phyloP scores from a whole-genome alignment of 30 jellyfish, hydroid and myxozoan species.

The Calvadosia cruxmelitensis region DNA sequence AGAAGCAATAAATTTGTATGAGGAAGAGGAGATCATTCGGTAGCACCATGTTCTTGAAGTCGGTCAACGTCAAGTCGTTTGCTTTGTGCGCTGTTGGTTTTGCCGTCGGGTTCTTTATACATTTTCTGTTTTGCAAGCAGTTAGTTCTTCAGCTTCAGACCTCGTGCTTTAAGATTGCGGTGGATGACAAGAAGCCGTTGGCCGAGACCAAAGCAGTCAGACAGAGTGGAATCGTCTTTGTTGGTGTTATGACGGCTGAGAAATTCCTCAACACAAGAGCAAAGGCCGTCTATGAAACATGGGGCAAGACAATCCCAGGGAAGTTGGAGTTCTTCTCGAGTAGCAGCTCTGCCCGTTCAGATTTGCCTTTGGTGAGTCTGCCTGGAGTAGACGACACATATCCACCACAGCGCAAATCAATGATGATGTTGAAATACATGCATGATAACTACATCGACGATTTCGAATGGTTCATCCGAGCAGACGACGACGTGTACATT shows the following conservation, averaged over 20 bases:
- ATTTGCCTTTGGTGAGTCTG: constrained; percentile 83
- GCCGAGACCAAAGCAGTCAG: neutral
- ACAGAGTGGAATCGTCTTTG: constrained; percentile 48
- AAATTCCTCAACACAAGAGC: constrained; percentile 93
- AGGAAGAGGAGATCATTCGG: no score
- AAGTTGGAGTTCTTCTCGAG: constrained; percentile 86
- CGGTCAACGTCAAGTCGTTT: neutral
- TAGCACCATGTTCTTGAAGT: neutral
- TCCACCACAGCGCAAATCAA: constrained; percentile 99
- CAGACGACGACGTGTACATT: constrained; percentile 97
- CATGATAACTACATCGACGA: constrained; percentile 84
- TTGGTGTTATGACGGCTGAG: constrained; percentile 98
- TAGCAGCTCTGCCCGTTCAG: constrained; percentile 56
- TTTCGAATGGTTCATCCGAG: constrained; percentile 94
- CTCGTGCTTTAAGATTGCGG: neutral
- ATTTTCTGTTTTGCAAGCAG: neutral
- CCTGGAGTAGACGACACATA: constrained; percentile 92
- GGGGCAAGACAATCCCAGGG: constrained; percentile 87
- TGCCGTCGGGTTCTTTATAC: neutral
- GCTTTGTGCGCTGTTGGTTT: neutral
- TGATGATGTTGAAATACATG: constrained; percentile 99
- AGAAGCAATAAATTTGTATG: no score
- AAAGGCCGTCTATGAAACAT: constrained; percentile 94
- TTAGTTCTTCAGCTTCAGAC: neutral
- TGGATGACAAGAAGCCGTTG: neutral